Base-by-base conservation (phyloP, 2,888 invertebrate species). In the Trichopria drosophilae region DNA sequence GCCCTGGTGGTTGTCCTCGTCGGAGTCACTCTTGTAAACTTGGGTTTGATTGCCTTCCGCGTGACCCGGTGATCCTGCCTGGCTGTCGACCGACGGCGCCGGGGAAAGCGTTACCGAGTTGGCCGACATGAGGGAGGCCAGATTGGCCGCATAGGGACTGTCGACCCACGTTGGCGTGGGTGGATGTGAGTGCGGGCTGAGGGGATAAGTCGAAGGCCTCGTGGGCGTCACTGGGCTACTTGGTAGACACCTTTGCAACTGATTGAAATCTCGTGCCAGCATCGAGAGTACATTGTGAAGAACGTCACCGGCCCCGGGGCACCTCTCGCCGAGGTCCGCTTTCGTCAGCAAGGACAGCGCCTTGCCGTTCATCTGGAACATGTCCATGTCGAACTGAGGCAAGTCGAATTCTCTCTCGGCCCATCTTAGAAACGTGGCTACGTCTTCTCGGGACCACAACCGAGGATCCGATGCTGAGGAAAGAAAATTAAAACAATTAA, bases 341-440 rank as follows among this genome's bases (percentile, higher is more conserved):
- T 94, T 88, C 36, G 90, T 94, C 58, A 96, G 78, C 37, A 96
- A 81, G 73, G 93, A 93, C 64, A 96, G 79, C 2, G 95, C 96
- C 78, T 96, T 96, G 82, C 94, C 95, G 76, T 95, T 95, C 93
- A 95, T 94, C 79, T 92, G 92, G 76, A 95, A 95, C 78, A 91
- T 85, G 71, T 94, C 93, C 84, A 90, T 86, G 72, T 93, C 93
- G 72, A 95, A 89, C 64, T 88, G 87, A 43, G 93, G 93, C 61
- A 94, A 79, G 76, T 93, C 93, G 74, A 93, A 94, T 78, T 93
- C 93, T 60, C 90, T 82, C 76, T 94, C 93, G 61, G 93, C 91
- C 88, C 93, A 94, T 70, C 89, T 86, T 40, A 95, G 79, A 76
- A 94, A 95, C 44, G 88, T 82, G 35, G 84, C 81, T 15, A 94